These are phyloP conservation scores for Novumbra hubbsi DNA, from an alignment of 2,797 vertebrate genomes.

Conservation along the genomic window DNA sequence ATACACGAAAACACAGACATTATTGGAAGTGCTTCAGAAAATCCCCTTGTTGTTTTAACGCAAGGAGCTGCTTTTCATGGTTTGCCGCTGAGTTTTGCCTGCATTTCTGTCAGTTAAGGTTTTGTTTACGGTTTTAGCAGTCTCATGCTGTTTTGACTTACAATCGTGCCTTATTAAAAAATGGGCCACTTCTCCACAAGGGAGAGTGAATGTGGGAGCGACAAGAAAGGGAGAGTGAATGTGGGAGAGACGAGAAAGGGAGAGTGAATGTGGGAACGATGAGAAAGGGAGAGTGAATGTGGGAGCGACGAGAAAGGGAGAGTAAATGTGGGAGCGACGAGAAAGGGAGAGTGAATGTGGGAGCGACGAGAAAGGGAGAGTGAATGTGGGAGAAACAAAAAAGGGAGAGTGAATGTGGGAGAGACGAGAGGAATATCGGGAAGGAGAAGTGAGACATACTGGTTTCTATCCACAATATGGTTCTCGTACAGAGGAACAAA, in stretches of 20 bases:
- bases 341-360: background rate
- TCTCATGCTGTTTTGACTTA: constrained; percentile 39
- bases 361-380: background rate
- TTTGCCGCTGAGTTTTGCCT: no score
- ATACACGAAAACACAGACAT: no score
- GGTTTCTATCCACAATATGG: constrained; percentile 16
- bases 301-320: background rate
- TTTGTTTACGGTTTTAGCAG: constrained; percentile 42
- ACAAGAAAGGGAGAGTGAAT: no score
- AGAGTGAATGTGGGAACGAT: background rate
- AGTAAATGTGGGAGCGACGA: background rate
- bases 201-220: no score
- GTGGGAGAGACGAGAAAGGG: background rate
- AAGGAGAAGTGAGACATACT: constrained; percentile 6
- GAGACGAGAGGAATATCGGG: background rate
- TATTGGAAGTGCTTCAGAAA: no score
- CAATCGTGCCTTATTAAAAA: no score
- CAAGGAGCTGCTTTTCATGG: no score
- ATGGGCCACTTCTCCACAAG: constrained; percentile 3
- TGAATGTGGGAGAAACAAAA: no score
- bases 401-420: background rate
- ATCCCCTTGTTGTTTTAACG: no score
- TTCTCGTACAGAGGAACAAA: constrained; percentile 15
- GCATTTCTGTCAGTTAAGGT: constrained; percentile 33
- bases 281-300: background rate